Conservation (phyloP, 2,797 vertebrate species). For the Anguilla pacifica region DNA sequence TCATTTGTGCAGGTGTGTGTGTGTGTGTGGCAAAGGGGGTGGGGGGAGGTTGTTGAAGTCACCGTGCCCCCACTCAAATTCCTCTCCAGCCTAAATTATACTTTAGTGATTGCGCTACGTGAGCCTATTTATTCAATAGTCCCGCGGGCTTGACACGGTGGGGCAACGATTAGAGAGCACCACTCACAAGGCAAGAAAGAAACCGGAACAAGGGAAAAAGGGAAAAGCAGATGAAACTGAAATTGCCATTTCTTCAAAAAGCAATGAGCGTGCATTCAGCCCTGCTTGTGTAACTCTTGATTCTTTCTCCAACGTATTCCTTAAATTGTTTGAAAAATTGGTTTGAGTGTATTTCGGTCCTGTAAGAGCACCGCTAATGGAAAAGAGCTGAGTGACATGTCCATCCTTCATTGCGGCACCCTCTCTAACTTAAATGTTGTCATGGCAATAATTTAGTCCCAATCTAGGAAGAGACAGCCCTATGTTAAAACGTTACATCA, state of each 20-base stretch:
- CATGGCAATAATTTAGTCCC: constrained; percentile 1
- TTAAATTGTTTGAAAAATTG: neutral
- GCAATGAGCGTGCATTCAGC: neutral
- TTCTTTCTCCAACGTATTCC: neutral
- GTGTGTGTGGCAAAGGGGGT: neutral
- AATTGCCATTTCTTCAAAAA: neutral
- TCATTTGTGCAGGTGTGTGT: neutral
- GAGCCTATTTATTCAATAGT: neutral
- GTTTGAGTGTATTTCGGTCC: neutral
- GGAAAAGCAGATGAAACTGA: neutral
- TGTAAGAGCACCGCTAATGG: neutral
- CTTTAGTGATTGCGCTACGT: neutral
- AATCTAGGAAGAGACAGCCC: neutral
- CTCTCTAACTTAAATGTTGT: constrained; percentile 8
- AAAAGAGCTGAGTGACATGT: neutral
- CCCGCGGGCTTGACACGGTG: neutral
- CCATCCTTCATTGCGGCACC: neutral
- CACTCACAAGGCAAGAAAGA: too few relatives aligned
- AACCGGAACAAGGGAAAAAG: neutral
- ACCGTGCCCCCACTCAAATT: constrained; percentile 1
- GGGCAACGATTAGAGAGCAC: constrained; percentile 2
- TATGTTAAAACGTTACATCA: constrained; percentile 1
- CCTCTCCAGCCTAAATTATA: neutral
- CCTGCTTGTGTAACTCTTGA: neutral
- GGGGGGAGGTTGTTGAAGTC: neutral